These are phyloP conservation scores for Metaphire vulgaris DNA, from an alignment of 1,140 invertebrate species.

Conservation along the genomic window DNA sequence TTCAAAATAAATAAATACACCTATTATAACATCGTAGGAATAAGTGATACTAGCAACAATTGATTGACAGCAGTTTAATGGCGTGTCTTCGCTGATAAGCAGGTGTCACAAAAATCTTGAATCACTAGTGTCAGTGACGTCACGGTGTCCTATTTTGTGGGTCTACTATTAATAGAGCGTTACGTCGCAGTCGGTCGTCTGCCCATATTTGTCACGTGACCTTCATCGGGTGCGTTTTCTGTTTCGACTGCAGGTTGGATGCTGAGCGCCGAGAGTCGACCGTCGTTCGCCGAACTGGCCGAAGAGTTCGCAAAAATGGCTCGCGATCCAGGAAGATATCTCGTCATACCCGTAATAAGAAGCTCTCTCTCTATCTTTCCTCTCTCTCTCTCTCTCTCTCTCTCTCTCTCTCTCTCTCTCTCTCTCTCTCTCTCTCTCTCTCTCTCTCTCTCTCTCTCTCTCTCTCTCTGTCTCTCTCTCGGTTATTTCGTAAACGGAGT, in stretches of 20 bases:
- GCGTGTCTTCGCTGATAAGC: no score
- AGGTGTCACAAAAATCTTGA: no score
- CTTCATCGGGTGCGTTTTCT: no score
- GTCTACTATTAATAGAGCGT: no score
- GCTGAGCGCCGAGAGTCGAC: constrained; percentile 85
- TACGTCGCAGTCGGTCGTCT: no score
- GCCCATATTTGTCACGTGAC: no score
- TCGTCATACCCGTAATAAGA: constrained; percentile 66
- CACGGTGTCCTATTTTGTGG: no score
- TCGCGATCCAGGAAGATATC: constrained; percentile 85
- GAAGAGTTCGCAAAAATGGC: constrained; percentile 94
- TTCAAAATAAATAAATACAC: no score
- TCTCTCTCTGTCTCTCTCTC: constrained; percentile 17
- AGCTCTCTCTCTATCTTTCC: neutral
- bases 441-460: constrained; percentile 20
- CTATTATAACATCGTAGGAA: no score
- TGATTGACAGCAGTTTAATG: no score
- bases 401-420: constrained; percentile 15
- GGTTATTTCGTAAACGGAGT: neutral
- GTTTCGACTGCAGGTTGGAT: constrained; percentile 88
- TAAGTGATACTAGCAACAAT: no score
- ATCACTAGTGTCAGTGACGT: no score
- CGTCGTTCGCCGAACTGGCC: constrained; percentile 83
- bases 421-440: constrained; percentile 19
- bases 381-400: constrained; percentile 13